Percentiles rank a stretch among this genome's conserved stretches.
These are phyloP conservation scores for Seira musarum DNA, from an alignment of 2,888 invertebrate genomes.

Conservation along the genomic window DNA sequence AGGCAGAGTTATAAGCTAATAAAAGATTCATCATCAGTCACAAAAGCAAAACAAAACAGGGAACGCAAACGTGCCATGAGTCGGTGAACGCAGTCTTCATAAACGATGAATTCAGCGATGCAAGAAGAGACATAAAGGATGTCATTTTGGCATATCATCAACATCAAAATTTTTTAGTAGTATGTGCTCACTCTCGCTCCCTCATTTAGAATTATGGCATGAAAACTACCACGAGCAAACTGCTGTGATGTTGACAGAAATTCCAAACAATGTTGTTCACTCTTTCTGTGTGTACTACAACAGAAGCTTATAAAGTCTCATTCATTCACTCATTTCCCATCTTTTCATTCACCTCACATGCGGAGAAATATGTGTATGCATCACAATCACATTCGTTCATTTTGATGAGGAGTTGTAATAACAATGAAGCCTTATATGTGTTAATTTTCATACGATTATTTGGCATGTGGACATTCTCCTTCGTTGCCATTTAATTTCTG, in stretches of 20 bases:
- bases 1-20: neutral
- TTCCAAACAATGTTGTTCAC: conserved; percentile 8
- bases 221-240: neutral
- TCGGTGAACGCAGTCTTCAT: neutral
- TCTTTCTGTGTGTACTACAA: neutral
- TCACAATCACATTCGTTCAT: neutral
- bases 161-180: neutral
- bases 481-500: too few species aligned
- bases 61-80: neutral
- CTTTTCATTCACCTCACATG: neutral
- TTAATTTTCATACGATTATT: too few species aligned
- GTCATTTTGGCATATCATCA: conserved; percentile 12
- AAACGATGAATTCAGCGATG: too few species aligned
- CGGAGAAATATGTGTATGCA: neutral
- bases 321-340: neutral
- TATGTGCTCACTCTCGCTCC: neutral
- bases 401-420: neutral
- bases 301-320: neutral
- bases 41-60: neutral
- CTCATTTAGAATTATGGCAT: neutral
- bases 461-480: too few species aligned
- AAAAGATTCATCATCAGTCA: too few species aligned
- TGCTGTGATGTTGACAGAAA: neutral
- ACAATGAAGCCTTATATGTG: neutral
- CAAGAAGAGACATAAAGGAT: conserved; percentile 10